These are phyloP conservation scores for Sthenelais limicola DNA, from an alignment of 2,888 invertebrate species.

Conservation along the genomic window DNA sequence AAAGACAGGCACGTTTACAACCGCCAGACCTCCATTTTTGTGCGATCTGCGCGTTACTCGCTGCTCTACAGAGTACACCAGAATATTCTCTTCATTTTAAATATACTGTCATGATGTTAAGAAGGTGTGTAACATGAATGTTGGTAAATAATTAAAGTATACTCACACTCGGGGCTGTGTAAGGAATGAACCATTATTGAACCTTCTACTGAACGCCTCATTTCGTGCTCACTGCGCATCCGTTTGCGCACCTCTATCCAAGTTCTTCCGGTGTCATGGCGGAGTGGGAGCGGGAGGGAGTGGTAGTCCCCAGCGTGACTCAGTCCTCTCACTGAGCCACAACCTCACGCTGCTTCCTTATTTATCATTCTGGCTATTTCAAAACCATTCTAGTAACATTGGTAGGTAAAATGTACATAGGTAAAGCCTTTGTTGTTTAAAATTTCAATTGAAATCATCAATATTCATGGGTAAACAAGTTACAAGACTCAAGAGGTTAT, in stretches of 20 bases:
- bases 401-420: no score
- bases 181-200: constrained; percentile 9
- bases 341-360: no score
- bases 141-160: background rate
- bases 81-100: background rate
- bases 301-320: no score
- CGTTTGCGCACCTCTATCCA: constrained; percentile 8
- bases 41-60: background rate
- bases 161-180: constrained; percentile 14
- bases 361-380: no score
- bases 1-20: constrained; percentile 24
- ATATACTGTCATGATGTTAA: background rate
- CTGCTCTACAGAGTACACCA: background rate
- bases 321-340: no score
- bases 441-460: no score
- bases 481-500: no score
- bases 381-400: no score
- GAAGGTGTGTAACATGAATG: background rate
- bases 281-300: no score
- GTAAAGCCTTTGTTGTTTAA: no score
- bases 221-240: constrained; percentile 33
- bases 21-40: constrained; percentile 22
- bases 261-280: constrained; percentile 35
- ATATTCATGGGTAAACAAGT: no score
- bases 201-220: constrained; percentile 6